phyloP scores from a whole-genome alignment of 2,113 vertebrate genomes.

The Hystrix cristata region DNA sequence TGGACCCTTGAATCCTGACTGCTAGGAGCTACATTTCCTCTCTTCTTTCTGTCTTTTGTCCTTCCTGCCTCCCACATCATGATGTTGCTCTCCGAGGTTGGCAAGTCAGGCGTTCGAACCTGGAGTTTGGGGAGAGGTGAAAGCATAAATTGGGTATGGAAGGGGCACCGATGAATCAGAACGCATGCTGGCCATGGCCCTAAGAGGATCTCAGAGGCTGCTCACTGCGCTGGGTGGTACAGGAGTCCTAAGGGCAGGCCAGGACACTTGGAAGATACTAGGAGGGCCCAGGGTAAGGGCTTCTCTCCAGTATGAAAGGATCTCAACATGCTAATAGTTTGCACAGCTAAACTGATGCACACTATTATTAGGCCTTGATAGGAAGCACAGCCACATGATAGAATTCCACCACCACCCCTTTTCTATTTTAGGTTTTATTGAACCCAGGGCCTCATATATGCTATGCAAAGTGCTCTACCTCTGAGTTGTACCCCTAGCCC shows the following conservation, averaged over 20 bases:
- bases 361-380: neutral
- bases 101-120: neutral
- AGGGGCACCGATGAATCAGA: neutral
- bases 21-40: constrained; percentile 44
- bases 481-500: neutral
- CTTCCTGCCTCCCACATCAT: neutral
- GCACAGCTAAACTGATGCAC: neutral
- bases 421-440: neutral
- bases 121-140: neutral
- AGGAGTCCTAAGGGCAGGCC: neutral
- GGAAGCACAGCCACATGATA: neutral
- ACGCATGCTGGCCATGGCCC: neutral
- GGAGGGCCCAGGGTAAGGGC: neutral
- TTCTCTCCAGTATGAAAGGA: constrained; percentile 37
- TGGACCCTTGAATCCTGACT: constrained; percentile 70
- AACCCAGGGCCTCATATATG: neutral
- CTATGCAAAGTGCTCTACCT: neutral
- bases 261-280: neutral
- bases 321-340: neutral
- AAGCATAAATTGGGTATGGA: neutral
- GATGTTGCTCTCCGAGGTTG: constrained; percentile 11
- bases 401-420: neutral
- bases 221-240: neutral
- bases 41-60: constrained; percentile 7
- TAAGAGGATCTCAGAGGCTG: neutral